phyloP scores from a whole-genome alignment of 2,797 vertebrate species.

The Eptatretus atami region DNA sequence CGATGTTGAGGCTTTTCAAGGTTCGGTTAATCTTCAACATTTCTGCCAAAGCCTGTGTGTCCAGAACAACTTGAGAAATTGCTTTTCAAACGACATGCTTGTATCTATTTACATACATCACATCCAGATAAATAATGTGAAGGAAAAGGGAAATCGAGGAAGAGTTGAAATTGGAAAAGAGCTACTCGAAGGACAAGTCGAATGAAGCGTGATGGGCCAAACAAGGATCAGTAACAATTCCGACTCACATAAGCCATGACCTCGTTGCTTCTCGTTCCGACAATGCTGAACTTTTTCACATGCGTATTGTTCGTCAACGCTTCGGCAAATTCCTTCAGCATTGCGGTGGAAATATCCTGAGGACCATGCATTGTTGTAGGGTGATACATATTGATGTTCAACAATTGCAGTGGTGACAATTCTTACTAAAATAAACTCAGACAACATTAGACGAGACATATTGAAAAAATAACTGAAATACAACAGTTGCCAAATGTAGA shows the following conservation, averaged over 20 bases:
- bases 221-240: neutral
- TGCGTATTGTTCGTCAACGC: slow-evolving; percentile 53
- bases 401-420: neutral
- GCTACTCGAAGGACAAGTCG: neutral
- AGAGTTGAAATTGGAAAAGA: too few relatives aligned
- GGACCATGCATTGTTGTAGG: slow-evolving; percentile 11
- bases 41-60: slow-evolving; percentile 37
- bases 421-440: neutral
- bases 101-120: neutral
- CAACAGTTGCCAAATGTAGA: neutral
- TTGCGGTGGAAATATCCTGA: slow-evolving; percentile 49
- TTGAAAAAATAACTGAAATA: neutral
- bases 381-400: neutral
- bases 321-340: slow-evolving; percentile 42
- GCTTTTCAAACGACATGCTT: neutral
- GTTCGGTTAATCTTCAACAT: slow-evolving; percentile 56
- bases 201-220: neutral
- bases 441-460: neutral
- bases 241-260: slow-evolving; percentile 54
- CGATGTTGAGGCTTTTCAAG: slow-evolving; percentile 56
- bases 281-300: slow-evolving; percentile 45
- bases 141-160: neutral
- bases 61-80: too few relatives aligned
- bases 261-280: slow-evolving; percentile 66
- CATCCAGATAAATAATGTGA: too few relatives aligned